phyloP scores from a whole-genome alignment of 1,140 invertebrate genomes.

The Drosophila melanogaster region DNA sequence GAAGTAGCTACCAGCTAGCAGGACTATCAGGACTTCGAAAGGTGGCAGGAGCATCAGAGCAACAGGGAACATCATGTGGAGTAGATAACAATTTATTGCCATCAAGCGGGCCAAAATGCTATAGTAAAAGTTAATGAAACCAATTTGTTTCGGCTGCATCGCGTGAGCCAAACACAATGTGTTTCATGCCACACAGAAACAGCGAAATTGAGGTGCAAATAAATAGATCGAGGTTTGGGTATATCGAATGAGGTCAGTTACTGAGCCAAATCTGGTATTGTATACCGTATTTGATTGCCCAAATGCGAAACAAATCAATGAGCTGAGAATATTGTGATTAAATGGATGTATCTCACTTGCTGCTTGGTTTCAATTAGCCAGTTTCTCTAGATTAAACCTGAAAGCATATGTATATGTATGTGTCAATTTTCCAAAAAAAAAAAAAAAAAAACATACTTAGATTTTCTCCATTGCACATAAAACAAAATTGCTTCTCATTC shows the following conservation, averaged over 20 bases:
- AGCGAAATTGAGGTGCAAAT: slow-evolving; percentile 21
- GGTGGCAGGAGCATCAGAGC: slow-evolving; percentile 43
- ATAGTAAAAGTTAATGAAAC: slow-evolving; percentile 83
- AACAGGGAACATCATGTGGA: slow-evolving; percentile 49
- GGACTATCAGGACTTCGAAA: slow-evolving; percentile 16
- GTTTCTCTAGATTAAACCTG: too few species aligned
- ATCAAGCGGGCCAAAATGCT: slow-evolving; percentile 74
- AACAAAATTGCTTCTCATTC: not conserved
- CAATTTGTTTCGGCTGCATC: slow-evolving; percentile 70
- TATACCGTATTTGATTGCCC: slow-evolving; percentile 14
- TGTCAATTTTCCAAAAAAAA: not conserved
- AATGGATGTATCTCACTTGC: not conserved
- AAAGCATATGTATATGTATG: too few species aligned
- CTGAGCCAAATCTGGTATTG: slow-evolving; percentile 18
- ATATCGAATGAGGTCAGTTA: slow-evolving; percentile 28
- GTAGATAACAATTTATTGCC: slow-evolving; percentile 78
- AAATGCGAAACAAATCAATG: slow-evolving; percentile 32
- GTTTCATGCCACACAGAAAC: slow-evolving; percentile 9
- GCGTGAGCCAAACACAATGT: slow-evolving; percentile 31
- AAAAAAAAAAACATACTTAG: not conserved
- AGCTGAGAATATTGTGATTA: not conserved
- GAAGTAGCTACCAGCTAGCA: slow-evolving; percentile 64
- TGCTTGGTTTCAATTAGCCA: not conserved
- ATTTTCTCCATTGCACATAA: not conserved
- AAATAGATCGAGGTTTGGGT: slow-evolving; percentile 5